Evolutionary conservation across 2,797 vertebrate genomes (phyloP), one percentile per base, ranked within the genome.

Genomic region (Chaunax sp.): DNA sequence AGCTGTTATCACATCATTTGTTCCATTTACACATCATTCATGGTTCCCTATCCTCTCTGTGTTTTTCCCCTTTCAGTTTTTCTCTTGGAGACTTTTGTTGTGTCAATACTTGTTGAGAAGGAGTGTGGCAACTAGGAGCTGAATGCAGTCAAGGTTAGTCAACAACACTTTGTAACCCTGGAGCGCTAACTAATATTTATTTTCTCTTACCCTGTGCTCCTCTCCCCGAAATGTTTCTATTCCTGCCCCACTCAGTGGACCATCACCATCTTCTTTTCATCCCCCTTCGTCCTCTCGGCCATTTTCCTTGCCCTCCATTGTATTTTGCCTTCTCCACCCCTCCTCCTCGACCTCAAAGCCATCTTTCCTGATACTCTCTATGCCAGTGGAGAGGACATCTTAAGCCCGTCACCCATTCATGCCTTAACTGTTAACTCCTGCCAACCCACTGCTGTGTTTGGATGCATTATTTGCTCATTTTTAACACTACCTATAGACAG

Each of bases 141-240:
- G 90, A 92, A 92, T 88, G 89, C 86, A 91, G 90, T 92, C 86
- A 91, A 92, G 91, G 92, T 92, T 93, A 89, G 89, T 91, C 87
- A 84, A 90, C 84, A 87, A 80, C 61, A 63, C 72, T 83, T 75
- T 7, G 56, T 80, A 81, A 85, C 77, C 80, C 76, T 75, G 62
- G 63, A 69, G 76, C 57, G 44, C 62, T 80, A 77, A 78, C 83
- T 80, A 84, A 86, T 57, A 72, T 60, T 64, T 59, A 59, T 74
- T 70, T 64, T 68, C 56, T 41, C 50, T 69, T 43, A 51, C 26
- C 43, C 20, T 55, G 22, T n/a, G 3, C 43, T 2, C 26, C 26
- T 6, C 18, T 4, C 26, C 50, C 28, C 0, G 1, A 59, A 52
- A 69, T 73, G 15, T 65, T 73, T 70, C 59, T 66, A 2, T 41